Percentiles rank a stretch among this genome's conserved stretches.
phyloP scores from a whole-genome alignment of 1,140 invertebrate genomes.

The Limonius californicus region DNA sequence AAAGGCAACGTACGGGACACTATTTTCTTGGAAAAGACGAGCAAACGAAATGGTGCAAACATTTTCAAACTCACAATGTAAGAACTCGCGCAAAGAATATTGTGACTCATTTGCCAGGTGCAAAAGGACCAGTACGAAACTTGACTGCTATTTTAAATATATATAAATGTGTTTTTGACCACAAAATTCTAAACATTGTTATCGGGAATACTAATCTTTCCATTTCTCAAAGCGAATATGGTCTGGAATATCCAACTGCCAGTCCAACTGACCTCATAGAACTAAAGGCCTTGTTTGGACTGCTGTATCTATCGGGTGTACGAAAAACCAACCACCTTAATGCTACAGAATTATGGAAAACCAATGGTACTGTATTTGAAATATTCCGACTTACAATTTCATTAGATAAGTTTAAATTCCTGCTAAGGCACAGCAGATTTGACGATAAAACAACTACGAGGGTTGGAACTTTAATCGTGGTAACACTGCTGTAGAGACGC shows the following conservation, averaged over 20 bases:
- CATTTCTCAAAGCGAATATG: neutral
- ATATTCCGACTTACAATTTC: slow-evolving; percentile 41
- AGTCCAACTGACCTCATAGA: slow-evolving; percentile 31
- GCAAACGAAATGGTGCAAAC: neutral
- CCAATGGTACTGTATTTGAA: slow-evolving; percentile 46
- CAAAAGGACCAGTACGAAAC: neutral
- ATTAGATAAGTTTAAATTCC: neutral
- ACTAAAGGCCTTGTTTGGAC: slow-evolving; percentile 51
- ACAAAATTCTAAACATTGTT: neutral
- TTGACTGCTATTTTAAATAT: slow-evolving; percentile 43
- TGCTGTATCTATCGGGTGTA: slow-evolving; percentile 51
- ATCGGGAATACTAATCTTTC: neutral
- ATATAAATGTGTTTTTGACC: too few species aligned
- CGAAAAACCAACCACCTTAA: slow-evolving; percentile 48
- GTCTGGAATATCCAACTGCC: neutral
- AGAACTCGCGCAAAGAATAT: slow-evolving; percentile 5
- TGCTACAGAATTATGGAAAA: slow-evolving; percentile 49
- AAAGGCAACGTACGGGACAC: neutral
- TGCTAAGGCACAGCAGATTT: neutral
- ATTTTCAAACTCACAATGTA: neutral
- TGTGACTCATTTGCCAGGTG: slow-evolving; percentile 6
- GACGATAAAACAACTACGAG: neutral
- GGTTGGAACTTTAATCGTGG: too few species aligned
- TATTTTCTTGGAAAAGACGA: slow-evolving; percentile 8
- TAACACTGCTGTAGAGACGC: too few species aligned